Base-by-base conservation (phyloP, 2,888 invertebrate genomes). In the Artemia sp. region DNA sequence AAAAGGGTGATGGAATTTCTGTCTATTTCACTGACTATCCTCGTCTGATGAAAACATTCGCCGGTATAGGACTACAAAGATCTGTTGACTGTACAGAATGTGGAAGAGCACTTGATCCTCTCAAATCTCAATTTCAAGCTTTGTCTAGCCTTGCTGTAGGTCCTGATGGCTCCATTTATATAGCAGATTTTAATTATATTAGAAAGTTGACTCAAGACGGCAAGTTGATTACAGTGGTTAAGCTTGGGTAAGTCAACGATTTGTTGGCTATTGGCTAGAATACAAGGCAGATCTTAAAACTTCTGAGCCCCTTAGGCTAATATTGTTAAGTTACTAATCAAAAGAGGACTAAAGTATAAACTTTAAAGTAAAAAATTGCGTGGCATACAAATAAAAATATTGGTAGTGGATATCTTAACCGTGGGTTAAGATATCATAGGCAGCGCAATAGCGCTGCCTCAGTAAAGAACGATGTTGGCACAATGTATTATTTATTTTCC, bases 1-100 rank as follows among this genome's bases (percentile, higher is more conserved):
- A 98, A 79, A 95, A 95, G 78, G 98, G 98, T 58, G 94, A 96
- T 77, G 97, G 98, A 70, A 90, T 92, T 3, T 89, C 93, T 66
- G 83, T 96, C 52, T 94, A 96, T 79, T 85, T 97, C 79, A 94
- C 92, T 76, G 89, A 91, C 76, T 90, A 92, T 76, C 92, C 92
- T 67, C 83, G 90, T 74, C 77, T 79, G 64, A 88, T 96, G 8
- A 87, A 77, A 8, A 92, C 92, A 67, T 87, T 92, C 0, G 90
- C 94, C 89, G 95, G 94, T 14, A 92, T 90, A 14, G 93, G 92
- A 1, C 83, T 91, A 70, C 90, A 92, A 77, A 82, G 96, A 67
- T 84, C 88, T 6, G 81, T 95, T 52, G 86, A 87, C 74, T 93
- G 93, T 78, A 87, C 89, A n/a, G 88, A 88, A 73, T 85, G 88